These are phyloP conservation scores for Echinarachnius parma DNA, from an alignment of 53 echinoderm and acorn worm genomes.

Conservation along the genomic window DNA sequence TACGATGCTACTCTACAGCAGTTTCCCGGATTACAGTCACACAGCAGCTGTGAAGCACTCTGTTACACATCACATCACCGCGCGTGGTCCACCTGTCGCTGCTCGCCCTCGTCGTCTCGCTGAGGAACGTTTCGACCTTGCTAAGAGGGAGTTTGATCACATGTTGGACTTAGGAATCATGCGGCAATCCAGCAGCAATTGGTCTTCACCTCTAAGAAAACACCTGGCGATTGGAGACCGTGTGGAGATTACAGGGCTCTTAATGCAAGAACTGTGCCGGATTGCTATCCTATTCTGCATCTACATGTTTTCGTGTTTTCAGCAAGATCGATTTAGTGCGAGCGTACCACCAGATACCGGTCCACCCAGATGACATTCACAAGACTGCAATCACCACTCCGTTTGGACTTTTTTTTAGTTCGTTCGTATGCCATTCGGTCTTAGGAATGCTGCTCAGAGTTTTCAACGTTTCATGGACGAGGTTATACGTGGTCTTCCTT, in stretches of 20 bases:
- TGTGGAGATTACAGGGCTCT: constrained; percentile 46
- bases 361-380: no score
- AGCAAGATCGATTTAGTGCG: constrained; percentile 29
- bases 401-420: constrained; percentile 49
- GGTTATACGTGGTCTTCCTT: constrained; percentile 37
- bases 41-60: constrained; percentile 27
- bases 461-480: constrained; percentile 50
- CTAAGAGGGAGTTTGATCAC: no score
- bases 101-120: constrained; percentile 34
- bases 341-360: constrained; percentile 46
- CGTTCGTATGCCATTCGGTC: constrained; percentile 53
- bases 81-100: constrained; percentile 25
- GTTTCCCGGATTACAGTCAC: neutral
- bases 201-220: constrained; percentile 37
- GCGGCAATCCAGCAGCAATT: constrained; percentile 25
- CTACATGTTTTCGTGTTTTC: constrained; percentile 15
- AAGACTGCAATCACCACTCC: constrained; percentile 50
- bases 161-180: no score
- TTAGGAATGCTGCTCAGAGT: constrained; percentile 45
- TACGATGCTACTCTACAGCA: neutral
- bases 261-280: constrained; percentile 12
- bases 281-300: constrained; percentile 29
- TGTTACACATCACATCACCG: constrained; percentile 34
- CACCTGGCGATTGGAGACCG: constrained; percentile 42
- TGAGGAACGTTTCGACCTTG: no score